These are phyloP conservation scores for Eupithecia vulgata DNA, from an alignment of 2,888 invertebrate species.

Conservation along the genomic window DNA sequence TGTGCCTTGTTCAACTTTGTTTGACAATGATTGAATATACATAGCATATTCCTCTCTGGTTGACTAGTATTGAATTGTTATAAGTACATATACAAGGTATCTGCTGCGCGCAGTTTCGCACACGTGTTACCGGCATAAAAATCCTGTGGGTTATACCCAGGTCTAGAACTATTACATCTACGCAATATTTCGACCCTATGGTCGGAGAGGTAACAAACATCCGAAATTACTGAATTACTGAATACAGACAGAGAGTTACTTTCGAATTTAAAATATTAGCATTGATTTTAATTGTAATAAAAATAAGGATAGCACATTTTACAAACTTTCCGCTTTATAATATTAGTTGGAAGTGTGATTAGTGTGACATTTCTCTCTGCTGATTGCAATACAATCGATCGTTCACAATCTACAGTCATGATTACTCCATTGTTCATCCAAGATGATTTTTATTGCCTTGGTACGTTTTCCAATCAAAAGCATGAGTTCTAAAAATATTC, in stretches of 20 bases:
- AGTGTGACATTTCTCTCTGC: background rate
- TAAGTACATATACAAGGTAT: too few species aligned
- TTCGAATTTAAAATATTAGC: too few species aligned
- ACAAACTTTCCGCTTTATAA: too few species aligned
- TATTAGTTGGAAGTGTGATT: background rate
- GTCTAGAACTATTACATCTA: too few species aligned
- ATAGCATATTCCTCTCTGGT: background rate
- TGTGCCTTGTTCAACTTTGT: conserved; percentile 14
- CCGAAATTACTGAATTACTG: too few species aligned
- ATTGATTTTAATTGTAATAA: too few species aligned
- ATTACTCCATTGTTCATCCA: background rate
- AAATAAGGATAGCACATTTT: too few species aligned
- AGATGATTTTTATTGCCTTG: conserved; percentile 1
- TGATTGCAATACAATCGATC: background rate
- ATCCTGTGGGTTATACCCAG: background rate
- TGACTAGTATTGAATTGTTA: background rate
- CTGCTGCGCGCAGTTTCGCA: background rate
- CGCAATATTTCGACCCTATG: background rate
- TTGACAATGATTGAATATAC: background rate
- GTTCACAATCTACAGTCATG: background rate
- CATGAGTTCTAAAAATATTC: conserved; percentile 16
- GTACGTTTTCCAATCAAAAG: conserved; percentile 5
- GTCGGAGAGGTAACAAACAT: too few species aligned
- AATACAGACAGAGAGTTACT: too few species aligned
- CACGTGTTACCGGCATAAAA: background rate